phyloP scores from a whole-genome alignment of 2,888 invertebrate species.

The Boloria selene region DNA sequence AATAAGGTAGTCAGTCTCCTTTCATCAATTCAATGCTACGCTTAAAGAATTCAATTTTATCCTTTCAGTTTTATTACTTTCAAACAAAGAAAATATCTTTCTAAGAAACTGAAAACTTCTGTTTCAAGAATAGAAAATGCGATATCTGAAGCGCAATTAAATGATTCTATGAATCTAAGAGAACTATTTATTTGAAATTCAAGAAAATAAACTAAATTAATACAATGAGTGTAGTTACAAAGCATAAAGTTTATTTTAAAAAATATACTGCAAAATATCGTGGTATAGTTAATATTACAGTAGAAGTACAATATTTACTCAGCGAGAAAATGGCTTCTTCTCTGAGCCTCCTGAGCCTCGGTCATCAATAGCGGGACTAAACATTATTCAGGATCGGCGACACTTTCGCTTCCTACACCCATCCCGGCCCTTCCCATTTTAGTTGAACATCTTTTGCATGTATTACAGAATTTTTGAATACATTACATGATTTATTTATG shows the following conservation, averaged over 20 bases:
- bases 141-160: conserved; percentile 11
- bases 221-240: neutral
- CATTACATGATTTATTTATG: neutral
- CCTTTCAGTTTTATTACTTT: neutral
- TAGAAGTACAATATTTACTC: neutral
- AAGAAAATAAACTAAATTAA: neutral
- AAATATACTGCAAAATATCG: no score
- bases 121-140: conserved; percentile 1
- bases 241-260: no score
- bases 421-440: conserved; percentile 5
- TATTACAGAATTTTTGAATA: conserved; percentile 10
- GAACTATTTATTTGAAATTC: neutral
- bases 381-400: conserved; percentile 15
- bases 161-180: neutral
- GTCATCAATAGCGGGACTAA: conserved; percentile 9
- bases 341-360: neutral
- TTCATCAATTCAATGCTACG: neutral
- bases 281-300: no score
- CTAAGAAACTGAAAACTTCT: neutral
- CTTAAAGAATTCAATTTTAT: neutral
- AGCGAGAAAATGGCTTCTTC: neutral
- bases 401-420: conserved; percentile 2
- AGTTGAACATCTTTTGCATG: conserved; percentile 13
- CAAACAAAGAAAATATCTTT: conserved; percentile 7
- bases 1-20: neutral